Evolutionary conservation across 2,113 vertebrate species (phyloP).

Genomic region (Prunella fulvescens): DNA sequence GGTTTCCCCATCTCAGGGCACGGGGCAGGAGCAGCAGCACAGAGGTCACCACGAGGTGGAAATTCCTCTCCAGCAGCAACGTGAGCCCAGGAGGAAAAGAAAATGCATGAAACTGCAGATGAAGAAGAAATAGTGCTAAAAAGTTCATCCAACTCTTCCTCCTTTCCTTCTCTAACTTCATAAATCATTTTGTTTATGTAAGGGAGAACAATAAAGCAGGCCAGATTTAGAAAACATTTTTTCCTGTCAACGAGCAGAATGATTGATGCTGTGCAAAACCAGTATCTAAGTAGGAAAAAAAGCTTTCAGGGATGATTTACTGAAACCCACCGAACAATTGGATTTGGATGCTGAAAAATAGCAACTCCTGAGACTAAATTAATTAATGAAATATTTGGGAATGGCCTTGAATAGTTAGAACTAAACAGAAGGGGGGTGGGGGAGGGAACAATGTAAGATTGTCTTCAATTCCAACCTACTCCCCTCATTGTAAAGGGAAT

Average conservation of each 20-base stretch:
- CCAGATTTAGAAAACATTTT: conserved; percentile 48
- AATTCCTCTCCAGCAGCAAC: not conserved
- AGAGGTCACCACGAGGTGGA: not conserved
- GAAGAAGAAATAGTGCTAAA: not conserved
- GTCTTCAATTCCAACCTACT: not conserved
- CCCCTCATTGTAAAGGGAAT: not conserved
- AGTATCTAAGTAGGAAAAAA: not conserved
- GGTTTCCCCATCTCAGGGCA: not conserved
- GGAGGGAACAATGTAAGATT: not conserved
- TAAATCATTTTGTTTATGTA: conserved; percentile 65
- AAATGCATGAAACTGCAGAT: not conserved
- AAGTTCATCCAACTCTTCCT: not conserved
- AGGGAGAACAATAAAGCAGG: conserved; percentile 34
- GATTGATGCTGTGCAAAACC: conserved; percentile 55
- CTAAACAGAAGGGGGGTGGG: not conserved
- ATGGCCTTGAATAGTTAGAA: not conserved
- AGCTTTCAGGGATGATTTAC: conserved; percentile 47
- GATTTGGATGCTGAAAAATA: not conserved
- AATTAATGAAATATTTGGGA: conserved; percentile 17
- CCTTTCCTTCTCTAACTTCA: not conserved
- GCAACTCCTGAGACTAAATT: not conserved
- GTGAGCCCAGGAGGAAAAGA: not conserved
- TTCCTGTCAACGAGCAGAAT: conserved; percentile 21
- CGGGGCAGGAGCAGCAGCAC: not conserved
- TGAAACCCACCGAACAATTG: not conserved